Conservation (phyloP, 2,113 vertebrate genomes). For the Bolborhynchus lineola region DNA sequence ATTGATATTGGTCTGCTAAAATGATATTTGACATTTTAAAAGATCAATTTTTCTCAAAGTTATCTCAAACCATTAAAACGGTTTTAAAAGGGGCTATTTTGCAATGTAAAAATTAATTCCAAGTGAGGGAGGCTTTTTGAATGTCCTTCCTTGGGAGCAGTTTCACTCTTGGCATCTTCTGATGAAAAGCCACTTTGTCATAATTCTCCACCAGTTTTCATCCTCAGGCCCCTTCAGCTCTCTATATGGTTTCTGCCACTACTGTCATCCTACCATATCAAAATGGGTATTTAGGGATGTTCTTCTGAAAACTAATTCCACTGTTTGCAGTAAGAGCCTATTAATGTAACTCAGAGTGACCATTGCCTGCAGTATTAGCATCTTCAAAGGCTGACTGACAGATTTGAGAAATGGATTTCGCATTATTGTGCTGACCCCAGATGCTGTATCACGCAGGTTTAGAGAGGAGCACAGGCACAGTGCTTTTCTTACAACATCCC, state of each 20-base stretch:
- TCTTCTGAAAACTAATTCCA: slow-evolving; percentile 20
- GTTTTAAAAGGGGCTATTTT: neutral
- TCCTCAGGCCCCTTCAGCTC: slow-evolving; percentile 32
- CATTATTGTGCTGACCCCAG: neutral
- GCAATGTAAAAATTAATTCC: neutral
- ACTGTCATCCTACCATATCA: neutral
- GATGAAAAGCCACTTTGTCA: slow-evolving; percentile 41
- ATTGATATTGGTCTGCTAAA: neutral
- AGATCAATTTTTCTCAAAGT: slow-evolving; percentile 19
- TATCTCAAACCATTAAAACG: neutral
- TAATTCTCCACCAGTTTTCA: slow-evolving; percentile 26
- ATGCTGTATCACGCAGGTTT: neutral
- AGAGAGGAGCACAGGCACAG: neutral
- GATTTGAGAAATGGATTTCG: neutral
- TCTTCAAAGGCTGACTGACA: slow-evolving; percentile 16
- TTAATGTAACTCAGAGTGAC: slow-evolving; percentile 16
- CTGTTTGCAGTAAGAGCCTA: neutral
- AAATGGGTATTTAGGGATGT: slow-evolving; percentile 36
- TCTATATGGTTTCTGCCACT: slow-evolving; percentile 19
- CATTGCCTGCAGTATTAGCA: neutral
- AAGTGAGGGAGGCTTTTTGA: neutral
- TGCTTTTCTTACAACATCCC: neutral
- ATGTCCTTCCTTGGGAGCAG: neutral
- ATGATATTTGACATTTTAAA: slow-evolving; percentile 19
- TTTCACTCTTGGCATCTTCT: neutral